Evolutionary conservation across 2,888 invertebrate genomes (phyloP).

Genomic region (Notodonta ziczac): DNA sequence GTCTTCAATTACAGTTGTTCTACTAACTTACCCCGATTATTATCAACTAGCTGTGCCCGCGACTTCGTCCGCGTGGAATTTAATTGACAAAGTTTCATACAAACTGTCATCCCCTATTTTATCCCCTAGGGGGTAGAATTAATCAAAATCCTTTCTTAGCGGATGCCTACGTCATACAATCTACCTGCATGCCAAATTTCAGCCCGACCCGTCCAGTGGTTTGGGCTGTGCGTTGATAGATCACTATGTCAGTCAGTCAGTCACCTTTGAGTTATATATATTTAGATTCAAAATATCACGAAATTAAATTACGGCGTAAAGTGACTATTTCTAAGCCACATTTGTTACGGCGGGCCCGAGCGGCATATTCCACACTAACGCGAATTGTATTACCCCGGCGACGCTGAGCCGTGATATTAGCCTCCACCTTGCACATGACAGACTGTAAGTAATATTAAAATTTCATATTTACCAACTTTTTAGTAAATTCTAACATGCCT

Average conservation of each 20-base stretch:
- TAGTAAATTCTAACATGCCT: conserved; percentile 4
- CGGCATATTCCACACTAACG: conserved; percentile 40
- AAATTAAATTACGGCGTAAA: conserved; percentile 17
- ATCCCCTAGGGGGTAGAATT: no score
- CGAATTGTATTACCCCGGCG: conserved; percentile 39
- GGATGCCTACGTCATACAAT: no score
- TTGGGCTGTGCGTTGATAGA: no score
- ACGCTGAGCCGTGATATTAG: conserved; percentile 28
- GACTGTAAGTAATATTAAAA: conserved; percentile 39
- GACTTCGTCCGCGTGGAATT: no score
- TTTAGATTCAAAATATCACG: neutral
- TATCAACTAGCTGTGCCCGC: no score
- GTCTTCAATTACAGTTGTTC: neutral
- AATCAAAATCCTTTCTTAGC: no score
- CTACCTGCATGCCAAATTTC: no score
- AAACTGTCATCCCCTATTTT: no score
- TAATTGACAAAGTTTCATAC: no score
- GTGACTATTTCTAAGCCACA: conserved; percentile 33
- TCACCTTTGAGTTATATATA: no score
- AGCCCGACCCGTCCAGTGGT: no score
- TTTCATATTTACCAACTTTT: conserved; percentile 27
- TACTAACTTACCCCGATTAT: neutral
- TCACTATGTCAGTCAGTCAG: no score
- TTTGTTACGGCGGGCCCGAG: conserved; percentile 26
- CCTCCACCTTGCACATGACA: conserved; percentile 30